Evolutionary conservation across 53 echinoderm and acorn worm species (phyloP).

Genomic region (Holothuria scabra): DNA sequence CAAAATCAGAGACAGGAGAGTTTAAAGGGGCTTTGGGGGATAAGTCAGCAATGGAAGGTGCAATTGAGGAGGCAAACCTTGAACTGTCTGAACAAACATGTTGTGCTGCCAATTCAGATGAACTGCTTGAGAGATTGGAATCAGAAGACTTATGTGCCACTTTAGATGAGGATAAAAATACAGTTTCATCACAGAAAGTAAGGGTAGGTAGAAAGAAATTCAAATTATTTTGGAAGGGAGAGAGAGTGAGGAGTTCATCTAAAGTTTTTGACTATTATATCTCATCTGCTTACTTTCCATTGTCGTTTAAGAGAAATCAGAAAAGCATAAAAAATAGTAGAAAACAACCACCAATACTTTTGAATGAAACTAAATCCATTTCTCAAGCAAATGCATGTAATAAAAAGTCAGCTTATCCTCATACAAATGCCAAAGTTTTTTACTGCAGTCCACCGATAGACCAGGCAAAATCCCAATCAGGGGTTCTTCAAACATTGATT

Average conservation of each 20-base stretch:
- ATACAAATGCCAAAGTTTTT: not conserved
- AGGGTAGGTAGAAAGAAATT: not conserved
- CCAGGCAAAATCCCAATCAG: not conserved
- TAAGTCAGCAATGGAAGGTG: not conserved
- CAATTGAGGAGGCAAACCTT: not conserved
- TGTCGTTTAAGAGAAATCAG: not conserved
- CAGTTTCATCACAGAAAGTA: not conserved
- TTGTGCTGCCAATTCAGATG: too few relatives aligned
- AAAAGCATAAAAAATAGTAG: too few relatives aligned
- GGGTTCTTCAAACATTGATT: not conserved
- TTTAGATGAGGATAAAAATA: not conserved
- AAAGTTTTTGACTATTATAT: not conserved
- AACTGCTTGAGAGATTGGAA: not conserved
- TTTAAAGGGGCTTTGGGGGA: not conserved
- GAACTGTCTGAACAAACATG: too few relatives aligned
- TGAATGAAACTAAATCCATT: too few relatives aligned
- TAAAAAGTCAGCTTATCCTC: too few relatives aligned
- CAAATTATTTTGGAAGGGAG: not conserved
- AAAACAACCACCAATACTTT: too few relatives aligned
- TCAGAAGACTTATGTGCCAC: not conserved
- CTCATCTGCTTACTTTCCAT: not conserved
- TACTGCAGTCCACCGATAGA: slow-evolving; percentile 23
- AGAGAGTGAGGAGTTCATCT: not conserved
- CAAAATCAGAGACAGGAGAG: too few relatives aligned
- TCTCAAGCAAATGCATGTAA: too few relatives aligned